Evolutionary conservation across 2,888 invertebrate species (phyloP), one percentile per base, ranked within the genome.

Genomic region (Rhyacophila evoluta): DNA sequence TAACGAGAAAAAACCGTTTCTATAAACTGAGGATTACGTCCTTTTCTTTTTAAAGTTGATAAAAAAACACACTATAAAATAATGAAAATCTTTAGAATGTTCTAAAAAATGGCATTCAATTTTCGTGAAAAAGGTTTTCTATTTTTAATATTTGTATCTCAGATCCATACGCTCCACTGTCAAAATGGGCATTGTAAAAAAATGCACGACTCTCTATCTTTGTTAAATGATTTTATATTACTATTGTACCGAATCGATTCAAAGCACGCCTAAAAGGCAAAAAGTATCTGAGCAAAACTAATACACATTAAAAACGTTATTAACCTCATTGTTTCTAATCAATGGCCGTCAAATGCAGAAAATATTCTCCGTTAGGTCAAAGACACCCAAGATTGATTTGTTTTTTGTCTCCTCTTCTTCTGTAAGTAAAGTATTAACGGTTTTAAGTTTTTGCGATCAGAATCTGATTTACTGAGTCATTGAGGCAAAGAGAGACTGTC

Each of bases 361-460:
- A 39, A 55, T 73, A 72, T 77, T 73, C 73, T 72, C 72, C 72
- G 73, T 36, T 72, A 36, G 77, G 77, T 77, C 77, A 77, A 77
- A 77, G 77, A 77, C 77, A 77, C 73, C 33, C 41, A 10, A 55
- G 55, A 55, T 55, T 55, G 55, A 55, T 55, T 55, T 55, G 55
- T 12, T 55, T 55, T 55, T 38, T 55, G n/a, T 33, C 29, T 33
- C 4, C 29, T n/a, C 29, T 55, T 55, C 41, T 12, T 25, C 55
- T 55, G 55, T 55, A 19, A 19, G 55, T 55, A 19, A 33, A 4
- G 29, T 33, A 55, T 55, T 55, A 55, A 55, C 55, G 55, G 55
- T 55, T 55, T 19, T 19, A 55, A 55, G 55, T 55, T 55, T 55
- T 55, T 55, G 55, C 55, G 55, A 55, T 55, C 25, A 19, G 55